Evolutionary conservation across 2,888 invertebrate species (phyloP), one percentile per base, ranked within the genome.

Genomic region (Caenorhabditis angaria): DNA sequence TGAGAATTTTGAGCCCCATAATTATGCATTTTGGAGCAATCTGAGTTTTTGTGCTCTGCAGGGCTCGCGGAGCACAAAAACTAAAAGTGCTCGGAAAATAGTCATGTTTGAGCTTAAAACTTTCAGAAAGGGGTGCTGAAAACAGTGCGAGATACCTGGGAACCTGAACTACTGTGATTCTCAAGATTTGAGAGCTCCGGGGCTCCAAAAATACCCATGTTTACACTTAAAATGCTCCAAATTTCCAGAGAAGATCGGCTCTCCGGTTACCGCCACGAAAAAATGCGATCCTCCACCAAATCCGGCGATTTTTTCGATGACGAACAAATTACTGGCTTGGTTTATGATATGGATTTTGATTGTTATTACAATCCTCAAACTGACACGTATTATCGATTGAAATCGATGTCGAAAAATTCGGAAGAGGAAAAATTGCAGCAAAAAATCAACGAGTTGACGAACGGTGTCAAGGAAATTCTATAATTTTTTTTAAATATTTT

Each of bases 281-380:
- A 76, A 64, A 66, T 70, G 62, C 50, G 73, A 18, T 65, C 71
- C 0, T 65, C 72, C 0, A 66, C 71, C 1, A 69, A 60, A 5
- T 69, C 70, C 5, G 65, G 66, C 18, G 71, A 72, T 10, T 24
- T 41, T 20, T 55, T 32, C n/a, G 64, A n/a, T 18, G 41, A 70
- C 20, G 68, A 66, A 51, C 68, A 68, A 53, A 70, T 76, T 25
- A 67, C 57, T 41, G 71, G 73, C 25, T 57, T 80, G n/a, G 72
- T 80, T 1, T 80, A 77, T 58, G 80, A 80, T 51, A 53, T 75
- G 10, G 78, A 80, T 22, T 80, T 80, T 56, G 78, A 78, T 56
- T 80, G 76, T 48, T 80, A 78, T 50, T 80, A 80, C 54, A 72
- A 78, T 48, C 80, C 80, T 18, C 53, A 65, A 3, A 65, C 68